Conservation (phyloP, 1,140 invertebrate species). For the Drosophila rufa region DNA sequence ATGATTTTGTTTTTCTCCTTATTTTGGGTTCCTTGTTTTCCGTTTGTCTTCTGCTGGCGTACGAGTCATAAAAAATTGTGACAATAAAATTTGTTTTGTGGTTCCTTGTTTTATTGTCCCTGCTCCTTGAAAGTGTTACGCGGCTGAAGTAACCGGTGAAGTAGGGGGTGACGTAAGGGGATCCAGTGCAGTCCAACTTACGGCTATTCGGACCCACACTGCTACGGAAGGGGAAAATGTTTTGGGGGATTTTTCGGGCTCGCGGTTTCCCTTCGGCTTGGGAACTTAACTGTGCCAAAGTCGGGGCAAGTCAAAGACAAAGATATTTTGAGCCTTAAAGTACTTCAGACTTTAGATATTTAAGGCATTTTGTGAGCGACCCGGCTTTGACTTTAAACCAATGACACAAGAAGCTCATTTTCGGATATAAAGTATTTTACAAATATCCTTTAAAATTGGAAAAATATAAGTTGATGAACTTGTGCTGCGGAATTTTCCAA, state of each 20-base stretch:
- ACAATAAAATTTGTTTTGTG: constrained; percentile 70
- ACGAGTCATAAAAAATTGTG: constrained; percentile 63
- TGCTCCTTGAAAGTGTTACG: constrained; percentile 36
- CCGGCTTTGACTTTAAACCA: not conserved
- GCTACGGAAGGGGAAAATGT: not conserved
- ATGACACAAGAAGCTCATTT: not conserved
- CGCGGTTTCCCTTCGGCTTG: constrained; percentile 6
- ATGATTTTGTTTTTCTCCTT: constrained; percentile 49
- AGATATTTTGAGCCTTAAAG: constrained; percentile 22
- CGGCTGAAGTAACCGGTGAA: constrained; percentile 5
- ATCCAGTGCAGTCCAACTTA: constrained; percentile 27
- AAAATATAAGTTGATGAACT: not conserved
- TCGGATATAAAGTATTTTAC: not conserved
- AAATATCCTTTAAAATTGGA: not conserved
- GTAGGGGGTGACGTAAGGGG: constrained; percentile 1
- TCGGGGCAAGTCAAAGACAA: constrained; percentile 26
- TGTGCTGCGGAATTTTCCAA: not conserved
- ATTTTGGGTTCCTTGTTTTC: constrained; percentile 30
- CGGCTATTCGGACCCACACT: constrained; percentile 7
- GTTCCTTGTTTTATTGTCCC: constrained; percentile 50
- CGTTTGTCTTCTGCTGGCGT: constrained; percentile 54
- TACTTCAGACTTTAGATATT: constrained; percentile 4
- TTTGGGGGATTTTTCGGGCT: constrained; percentile 23
- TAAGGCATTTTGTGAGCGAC: not conserved
- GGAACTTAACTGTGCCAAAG: constrained; percentile 38